These are phyloP conservation scores for Drosophila ohnishii DNA, from an alignment of 1,140 invertebrate species.

Conservation along the genomic window DNA sequence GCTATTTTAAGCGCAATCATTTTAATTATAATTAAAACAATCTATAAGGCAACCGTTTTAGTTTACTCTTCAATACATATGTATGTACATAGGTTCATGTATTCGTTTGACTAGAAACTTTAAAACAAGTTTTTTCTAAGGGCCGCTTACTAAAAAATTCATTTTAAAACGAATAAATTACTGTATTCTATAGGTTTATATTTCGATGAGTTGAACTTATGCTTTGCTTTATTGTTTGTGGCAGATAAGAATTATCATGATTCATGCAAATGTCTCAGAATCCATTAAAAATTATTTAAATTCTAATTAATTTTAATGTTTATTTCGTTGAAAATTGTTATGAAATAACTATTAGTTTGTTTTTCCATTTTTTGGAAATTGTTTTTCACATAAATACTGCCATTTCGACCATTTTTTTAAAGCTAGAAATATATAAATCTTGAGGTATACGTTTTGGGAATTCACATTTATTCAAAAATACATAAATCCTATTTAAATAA, in stretches of 20 bases:
- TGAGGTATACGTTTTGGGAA: background rate
- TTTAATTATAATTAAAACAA: too few relatives aligned
- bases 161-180: background rate
- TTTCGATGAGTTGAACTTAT: background rate
- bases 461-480: too few relatives aligned
- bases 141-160: background rate
- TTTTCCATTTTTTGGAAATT: background rate
- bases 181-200: background rate
- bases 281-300: background rate
- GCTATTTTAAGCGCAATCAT: background rate
- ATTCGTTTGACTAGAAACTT: background rate
- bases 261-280: background rate
- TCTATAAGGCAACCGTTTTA: background rate
- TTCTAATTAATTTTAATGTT: background rate
- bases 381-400: background rate
- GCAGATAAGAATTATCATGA: constrained; percentile 3
- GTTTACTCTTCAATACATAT: background rate
- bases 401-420: background rate
- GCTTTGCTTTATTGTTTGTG: background rate
- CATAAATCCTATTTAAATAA: too few relatives aligned
- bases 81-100: background rate
- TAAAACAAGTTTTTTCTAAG: background rate
- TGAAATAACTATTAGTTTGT: background rate
- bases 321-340: background rate
- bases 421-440: background rate